Base-by-base conservation (phyloP, 2,888 invertebrate genomes). In the Eupithecia subumbrata region DNA sequence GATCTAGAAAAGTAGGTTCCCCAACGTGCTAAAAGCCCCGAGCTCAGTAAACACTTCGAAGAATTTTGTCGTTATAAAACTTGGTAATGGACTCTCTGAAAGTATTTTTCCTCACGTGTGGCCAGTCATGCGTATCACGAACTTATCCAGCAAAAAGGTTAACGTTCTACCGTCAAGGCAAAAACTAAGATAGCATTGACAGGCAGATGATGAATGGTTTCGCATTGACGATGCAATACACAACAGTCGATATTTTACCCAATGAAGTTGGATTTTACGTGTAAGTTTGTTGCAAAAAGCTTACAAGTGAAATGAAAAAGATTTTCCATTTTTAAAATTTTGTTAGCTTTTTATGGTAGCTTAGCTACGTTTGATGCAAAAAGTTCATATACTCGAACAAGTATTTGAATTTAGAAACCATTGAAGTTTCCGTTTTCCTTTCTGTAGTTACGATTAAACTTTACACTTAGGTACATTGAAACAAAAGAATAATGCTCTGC, bases 171-270 rank as follows among this genome's bases (percentile, higher is more conserved):
- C 80, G 83, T 83, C 85, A 81, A 86, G 86, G 87, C 88, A 90
- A 91, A 91, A 92, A 91, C 90, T 87, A 85, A 82, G 92, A 94
- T 92, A 92, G 86, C 86, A 89, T 87, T 91, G 93, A 91, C 91
- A 89, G 86, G 83, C 80, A 80, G 80, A 88, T 92, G 92, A 93
- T 92, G 85, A 87, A 93, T 90, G 88, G 85, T 78, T 74, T 81
- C 78, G 78, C 79, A 78, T 88, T 89, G 90, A 91, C 90, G 86
- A 83, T 82, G 87, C 88, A 82, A 79, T 87, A 87, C 75, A 76
- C 76, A 77, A 77, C 60, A 12, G 25, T 60, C 70, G 74, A 72
- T 73, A 71, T 70, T 72, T 71, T 74, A 72, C 71, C 37, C 60
- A 74, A 40, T 74, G 66, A 52, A 34, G 25, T 64, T 63, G 18